Evolutionary conservation across 2,797 vertebrate genomes (phyloP), one percentile per base, ranked within the genome.

Genomic region (Darevskia nairensis): DNA sequence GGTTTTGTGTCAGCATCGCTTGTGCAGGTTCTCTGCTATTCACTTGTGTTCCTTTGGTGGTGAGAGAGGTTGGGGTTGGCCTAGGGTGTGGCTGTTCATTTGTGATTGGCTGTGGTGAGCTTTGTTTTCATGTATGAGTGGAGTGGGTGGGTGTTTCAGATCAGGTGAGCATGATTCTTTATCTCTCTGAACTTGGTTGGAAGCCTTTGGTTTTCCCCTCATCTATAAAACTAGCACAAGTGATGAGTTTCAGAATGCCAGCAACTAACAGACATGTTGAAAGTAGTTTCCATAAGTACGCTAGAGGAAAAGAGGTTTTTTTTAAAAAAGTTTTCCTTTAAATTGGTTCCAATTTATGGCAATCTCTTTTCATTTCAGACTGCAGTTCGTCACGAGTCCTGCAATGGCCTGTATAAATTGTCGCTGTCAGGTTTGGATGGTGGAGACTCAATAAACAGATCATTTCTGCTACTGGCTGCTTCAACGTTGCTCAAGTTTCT

Each of bases 401-500:
- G 98, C 95, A 99, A 98, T 86, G 98, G 99, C 84, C 97, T 99
- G 81, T 99, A 99, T 96, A 99, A 99, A 93, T 97, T 99, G 64
- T 99, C 98, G 35, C 97, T 99, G 72, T 99, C 98, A 1, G 98
- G 98, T 27, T 92, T 99, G 94, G 99, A 99, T 94, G 98, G 99
- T n/a, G 99, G 98, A 89, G 99, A 99, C 92, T 98, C 98, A 89
- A 99, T 99, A 95, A 99, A 99, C 96, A 96, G 99, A 7, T 99
- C 99, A 92, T 99, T 99, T 95, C 95, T 99, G 94, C 97, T 99
- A 91, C 97, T 99, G 89, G 99, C 98, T 64, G 98, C 98, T 41
- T 99, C 99, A 89, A 99, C 99, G 0, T 97, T 99, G 89, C 96
- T 99, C 93, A 99, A 99, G 96, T 99, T 99, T 95, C 98, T 99